Base-by-base conservation (phyloP, 2,888 invertebrate species). In the Lamellibrachia columna region DNA sequence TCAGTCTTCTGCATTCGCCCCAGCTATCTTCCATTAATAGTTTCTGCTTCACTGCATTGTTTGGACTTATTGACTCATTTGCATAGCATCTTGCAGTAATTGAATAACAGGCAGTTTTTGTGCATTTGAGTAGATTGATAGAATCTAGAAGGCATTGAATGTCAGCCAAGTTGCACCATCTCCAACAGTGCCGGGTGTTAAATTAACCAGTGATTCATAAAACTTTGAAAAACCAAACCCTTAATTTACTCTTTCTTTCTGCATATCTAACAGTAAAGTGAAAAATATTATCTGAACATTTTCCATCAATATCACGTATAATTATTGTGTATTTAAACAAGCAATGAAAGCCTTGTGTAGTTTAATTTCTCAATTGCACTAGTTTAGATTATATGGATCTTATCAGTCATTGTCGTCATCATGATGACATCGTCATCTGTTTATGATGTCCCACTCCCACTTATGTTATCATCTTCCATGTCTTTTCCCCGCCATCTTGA, bases 1-100 rank as follows among this genome's bases (percentile, higher is more conserved):
- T 75, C 15, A 75, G 75, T 75, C 75, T 22, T 75, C n/a, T 15
- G 75, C 22, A 6, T 75, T 75, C 75, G 75, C 75, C 75, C 22
- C 75, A n/a, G n/a, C 75, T n/a, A 75, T 75, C 75, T 75, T n/a
- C 22, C 75, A 75, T 75, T 75, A 75, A 75, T 75, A 15, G 75
- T 75, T 75, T 75, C 75, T 75, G 75, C 75, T 75, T 75, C 75
- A 15, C 75, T 75, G 75, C 75, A 75, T 75, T 75, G 75, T 75
- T 75, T 75, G n/a, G 75, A 2, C 75, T 6, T n/a, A 75, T 75
- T 75, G 75, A 0, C 75, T 6, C 75, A 75, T 75, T 75, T 75
- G 75, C 75, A 75, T 75, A 75, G 75, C 75, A 22, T 75, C 75
- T 75, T 75, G 75, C 75, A 75, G 22, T 75, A 75, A 75, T 75